Conservation (phyloP, 2,888 invertebrate genomes). For the Silvanus unidentatus region DNA sequence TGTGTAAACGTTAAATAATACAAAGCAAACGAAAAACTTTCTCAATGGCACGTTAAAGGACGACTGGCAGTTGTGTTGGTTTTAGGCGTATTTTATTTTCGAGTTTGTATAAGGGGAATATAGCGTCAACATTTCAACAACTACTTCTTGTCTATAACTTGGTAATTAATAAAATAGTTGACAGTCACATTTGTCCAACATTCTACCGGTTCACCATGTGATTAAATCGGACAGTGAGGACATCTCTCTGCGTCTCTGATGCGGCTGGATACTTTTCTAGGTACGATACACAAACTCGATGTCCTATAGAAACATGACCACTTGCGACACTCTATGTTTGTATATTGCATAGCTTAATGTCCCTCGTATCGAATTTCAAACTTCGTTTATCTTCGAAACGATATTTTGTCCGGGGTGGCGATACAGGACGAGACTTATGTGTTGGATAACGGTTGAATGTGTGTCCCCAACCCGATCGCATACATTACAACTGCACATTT, state of each 20-base stretch:
- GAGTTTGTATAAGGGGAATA: too few species aligned
- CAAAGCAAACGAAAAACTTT: constrained; percentile 11
- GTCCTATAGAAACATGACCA: not conserved
- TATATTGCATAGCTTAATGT: constrained; percentile 10
- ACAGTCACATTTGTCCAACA: constrained; percentile 18
- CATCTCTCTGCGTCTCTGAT: constrained; percentile 4
- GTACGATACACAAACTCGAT: constrained; percentile 1
- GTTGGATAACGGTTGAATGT: constrained; percentile 4
- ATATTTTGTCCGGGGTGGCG: constrained; percentile 7
- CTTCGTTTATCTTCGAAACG: constrained; percentile 10
- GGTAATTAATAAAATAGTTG: constrained; percentile 19
- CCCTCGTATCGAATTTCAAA: constrained; percentile 10
- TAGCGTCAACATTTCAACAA: constrained; percentile 13
- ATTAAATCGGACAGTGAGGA: constrained; percentile 15
- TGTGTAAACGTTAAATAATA: too few species aligned
- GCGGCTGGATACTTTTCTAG: not conserved
- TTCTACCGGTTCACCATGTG: constrained; percentile 17
- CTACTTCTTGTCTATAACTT: constrained; percentile 10
- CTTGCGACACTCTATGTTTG: constrained; percentile 11
- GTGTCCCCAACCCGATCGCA: too few species aligned
- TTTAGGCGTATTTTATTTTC: too few species aligned
- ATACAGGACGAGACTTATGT: constrained; percentile 2
- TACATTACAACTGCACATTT: too few species aligned
- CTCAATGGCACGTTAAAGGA: too few species aligned
- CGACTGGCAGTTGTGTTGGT: too few species aligned